Base-by-base conservation (phyloP, 2,113 vertebrate genomes). In the Xiphophorus hellerii region DNA sequence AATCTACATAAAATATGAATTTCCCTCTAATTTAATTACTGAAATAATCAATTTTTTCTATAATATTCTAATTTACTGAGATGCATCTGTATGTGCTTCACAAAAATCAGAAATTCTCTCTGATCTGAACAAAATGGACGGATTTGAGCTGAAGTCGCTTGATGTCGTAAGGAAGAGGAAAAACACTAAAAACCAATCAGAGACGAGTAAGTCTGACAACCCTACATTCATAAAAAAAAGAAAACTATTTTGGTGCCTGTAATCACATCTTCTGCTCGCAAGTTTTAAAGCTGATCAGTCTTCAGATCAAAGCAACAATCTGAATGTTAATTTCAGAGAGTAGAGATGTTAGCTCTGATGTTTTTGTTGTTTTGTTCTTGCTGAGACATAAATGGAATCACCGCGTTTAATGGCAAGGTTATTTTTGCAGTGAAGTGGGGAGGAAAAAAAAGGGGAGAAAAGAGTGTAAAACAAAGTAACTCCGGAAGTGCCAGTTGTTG, bases 401-500 rank as follows among this genome's bases (percentile, higher is more conserved):
- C 65, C 77, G 74, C 71, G 48, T 72, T 82, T 81, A 75, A 83
- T 82, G 87, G 81, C 66, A 31, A 83, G 68, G 29, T 64, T 78
- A 81, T 77, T 73, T 82, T 80, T 42, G 37, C n/a, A 8, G 73
- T 71, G 76, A 3, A 66, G 17, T 35, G 4, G 13, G 4, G 39
- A 9, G 2, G 11, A 2, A 2, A 66, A 11, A 29, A 12, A 15
- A 12, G 35, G 31, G 0, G 0, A 11, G 17, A 37, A 25, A 69
- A 76, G 51, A 25, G 51, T 58, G 51, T 58, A 51, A 54, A 33
- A 37, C 35, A 35, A 37, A 62, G 70, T 20, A 69, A 62, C 74
- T 76, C 62, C 74, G 70, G 61, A 84, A 66, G 63, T 73, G 73
- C 84, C 89, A 87, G 84, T 93, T 88, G 85, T 87, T 86, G 89